Conservation (phyloP, 1,140 invertebrate species). For the Polypedilum pembai region DNA sequence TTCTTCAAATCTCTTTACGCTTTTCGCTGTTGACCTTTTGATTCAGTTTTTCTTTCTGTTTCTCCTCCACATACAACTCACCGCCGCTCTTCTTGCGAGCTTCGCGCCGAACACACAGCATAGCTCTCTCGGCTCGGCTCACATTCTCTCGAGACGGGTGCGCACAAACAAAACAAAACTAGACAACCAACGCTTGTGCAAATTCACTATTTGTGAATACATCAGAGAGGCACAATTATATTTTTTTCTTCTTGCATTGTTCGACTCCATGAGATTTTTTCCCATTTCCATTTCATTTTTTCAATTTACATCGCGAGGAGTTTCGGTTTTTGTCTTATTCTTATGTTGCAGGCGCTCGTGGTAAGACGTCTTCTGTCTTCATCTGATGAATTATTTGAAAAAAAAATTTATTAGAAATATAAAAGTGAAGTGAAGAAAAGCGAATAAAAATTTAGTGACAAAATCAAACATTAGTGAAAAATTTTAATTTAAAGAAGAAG, state of each 20-base stretch:
- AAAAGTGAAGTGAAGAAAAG: neutral
- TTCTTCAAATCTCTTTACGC: conserved; percentile 12
- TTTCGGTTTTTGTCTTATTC: conserved; percentile 26
- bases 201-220: conserved; percentile 18
- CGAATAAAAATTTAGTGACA: neutral
- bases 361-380: conserved; percentile 2
- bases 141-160: neutral
- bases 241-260: conserved; percentile 2
- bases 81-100: neutral
- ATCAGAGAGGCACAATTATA: conserved; percentile 12
- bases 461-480: neutral
- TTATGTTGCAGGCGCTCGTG: conserved; percentile 23
- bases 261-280: conserved; percentile 9
- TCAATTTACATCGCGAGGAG: conserved; percentile 10
- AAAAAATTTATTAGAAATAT: neutral
- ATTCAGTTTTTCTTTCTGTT: neutral
- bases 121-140: neutral
- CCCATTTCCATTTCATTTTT: conserved; percentile 21
- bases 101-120: neutral
- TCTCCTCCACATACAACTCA: neutral
- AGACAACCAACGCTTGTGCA: neutral
- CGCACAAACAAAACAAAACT: conserved; percentile 3
- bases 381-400: neutral
- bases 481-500: neutral
- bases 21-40: conserved; percentile 11